Evolutionary conservation across 2,888 invertebrate genomes (phyloP), one percentile per base, ranked within the genome.

Genomic region (Scaptomyza cyrtandrae): DNA sequence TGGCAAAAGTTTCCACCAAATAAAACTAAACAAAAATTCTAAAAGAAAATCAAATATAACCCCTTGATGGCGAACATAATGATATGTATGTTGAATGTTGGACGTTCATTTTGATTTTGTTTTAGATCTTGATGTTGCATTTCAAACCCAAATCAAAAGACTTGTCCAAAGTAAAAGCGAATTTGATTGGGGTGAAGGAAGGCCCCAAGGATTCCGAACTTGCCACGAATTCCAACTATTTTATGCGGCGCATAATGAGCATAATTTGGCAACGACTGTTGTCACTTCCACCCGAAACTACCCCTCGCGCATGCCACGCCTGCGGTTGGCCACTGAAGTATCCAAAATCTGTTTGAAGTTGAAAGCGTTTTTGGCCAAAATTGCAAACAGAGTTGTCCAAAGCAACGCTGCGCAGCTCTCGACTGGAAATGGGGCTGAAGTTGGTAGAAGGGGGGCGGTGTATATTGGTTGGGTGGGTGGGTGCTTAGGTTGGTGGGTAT

Each of bases 271-370:
- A 72, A 78, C 78, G 85, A 72, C 81, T 82, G 75, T 19, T 33
- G 7, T 13, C 13, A 31, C 14, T 63, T 52, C 77, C 48, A 11
- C 10, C 43, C 41, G 27, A 24, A 24, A 24, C 24, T 9, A n/a
- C 1, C 46, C 24, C 50, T 52, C 10, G 33, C 33, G 7, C 35
- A 3, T 19, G 35, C 53, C 31, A 31, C 29, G 53, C 55, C 56
- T 88, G 82, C 73, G 88, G 82, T 88, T 73, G 73, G 56, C 79
- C 86, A 82, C 66, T 73, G 71, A 73, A 65, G 83, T 85, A 86
- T 79, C 63, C 67, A 55, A 79, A 83, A 82, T 83, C 83, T 82
- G 86, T 86, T 83, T 83, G 83, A 83, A 86, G 88, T 88, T 82
- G 57, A 78, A 84, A 78, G 68, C 75, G 60, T 67, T 83, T 75